Conservation (phyloP, 2,888 invertebrate genomes). For the Hoplodrina ambigua region DNA sequence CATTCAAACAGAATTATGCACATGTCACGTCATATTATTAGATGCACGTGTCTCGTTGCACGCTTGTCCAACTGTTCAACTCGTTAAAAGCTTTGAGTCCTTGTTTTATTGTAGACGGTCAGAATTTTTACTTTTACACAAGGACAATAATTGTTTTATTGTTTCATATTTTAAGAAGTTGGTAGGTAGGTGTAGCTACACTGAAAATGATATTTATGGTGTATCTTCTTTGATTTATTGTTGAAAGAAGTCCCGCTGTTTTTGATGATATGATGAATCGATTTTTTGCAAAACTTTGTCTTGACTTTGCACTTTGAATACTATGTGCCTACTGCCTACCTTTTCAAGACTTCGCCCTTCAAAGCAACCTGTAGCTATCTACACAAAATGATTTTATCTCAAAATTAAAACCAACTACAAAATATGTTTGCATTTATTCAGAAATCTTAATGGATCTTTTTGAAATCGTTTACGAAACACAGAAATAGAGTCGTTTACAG, state of each 20-base stretch:
- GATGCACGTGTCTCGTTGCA: not conserved
- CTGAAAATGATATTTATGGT: too few relatives aligned
- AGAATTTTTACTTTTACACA: not conserved
- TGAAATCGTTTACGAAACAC: slow-evolving; percentile 18
- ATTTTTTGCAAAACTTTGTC: not conserved
- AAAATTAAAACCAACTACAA: not conserved
- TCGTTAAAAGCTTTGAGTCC: slow-evolving; percentile 9
- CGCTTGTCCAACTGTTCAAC: slow-evolving; percentile 3
- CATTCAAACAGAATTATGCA: not conserved
- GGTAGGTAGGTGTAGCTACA: too few relatives aligned
- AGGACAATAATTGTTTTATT: too few relatives aligned
- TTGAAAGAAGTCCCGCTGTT: too few relatives aligned
- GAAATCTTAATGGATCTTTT: slow-evolving; percentile 4
- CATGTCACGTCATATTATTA: not conserved
- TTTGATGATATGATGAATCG: too few relatives aligned
- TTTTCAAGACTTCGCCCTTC: not conserved
- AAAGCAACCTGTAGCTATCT: not conserved
- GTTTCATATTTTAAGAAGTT: too few relatives aligned
- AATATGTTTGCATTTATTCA: not conserved
- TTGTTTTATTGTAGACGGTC: not conserved
- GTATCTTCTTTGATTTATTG: too few relatives aligned
- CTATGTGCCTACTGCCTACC: too few relatives aligned
- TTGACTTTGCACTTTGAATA: not conserved
- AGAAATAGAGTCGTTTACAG: slow-evolving; percentile 1
- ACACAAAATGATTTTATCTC: not conserved